Percentiles rank a stretch among this genome's conserved stretches.
phyloP scores from a whole-genome alignment of 2,797 vertebrate species.

The Lagorchestes hirsutus region DNA sequence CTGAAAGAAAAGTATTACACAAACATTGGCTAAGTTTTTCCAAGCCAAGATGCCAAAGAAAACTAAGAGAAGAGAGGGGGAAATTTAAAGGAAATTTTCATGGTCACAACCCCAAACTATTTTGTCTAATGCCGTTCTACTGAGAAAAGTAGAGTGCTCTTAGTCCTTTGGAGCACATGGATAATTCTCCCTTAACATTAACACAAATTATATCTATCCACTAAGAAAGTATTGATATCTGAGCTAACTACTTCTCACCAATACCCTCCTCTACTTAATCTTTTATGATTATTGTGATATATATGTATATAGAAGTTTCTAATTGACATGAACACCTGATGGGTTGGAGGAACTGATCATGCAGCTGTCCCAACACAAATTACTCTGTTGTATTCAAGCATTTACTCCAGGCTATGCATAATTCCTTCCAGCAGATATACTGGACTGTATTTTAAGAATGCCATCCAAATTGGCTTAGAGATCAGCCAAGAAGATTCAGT shows the following conservation, averaged over 20 bases:
- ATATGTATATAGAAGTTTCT: neutral
- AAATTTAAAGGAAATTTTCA: neutral
- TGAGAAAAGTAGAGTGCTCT: neutral
- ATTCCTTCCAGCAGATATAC: neutral
- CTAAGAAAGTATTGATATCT: neutral
- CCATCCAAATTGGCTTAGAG: neutral
- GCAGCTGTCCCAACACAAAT: neutral
- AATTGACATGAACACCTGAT: neutral
- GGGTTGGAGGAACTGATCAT: neutral
- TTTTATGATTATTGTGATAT: neutral
- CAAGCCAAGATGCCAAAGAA: neutral
- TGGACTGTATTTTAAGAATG: neutral
- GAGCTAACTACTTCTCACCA: neutral
- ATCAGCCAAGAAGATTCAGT: rapidly evolving
- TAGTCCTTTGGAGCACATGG: neutral
- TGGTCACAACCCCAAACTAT: neutral
- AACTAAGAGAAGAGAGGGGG: neutral
- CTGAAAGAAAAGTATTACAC: neutral
- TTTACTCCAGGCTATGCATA: too few species aligned
- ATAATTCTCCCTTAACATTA: neutral
- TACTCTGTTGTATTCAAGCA: neutral
- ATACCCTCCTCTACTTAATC: neutral
- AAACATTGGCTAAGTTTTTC: neutral
- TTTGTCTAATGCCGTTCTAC: neutral
- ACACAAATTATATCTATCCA: neutral